phyloP scores from a whole-genome alignment of 92 coral and sea anemone species.

The Heteractis magnifica region DNA sequence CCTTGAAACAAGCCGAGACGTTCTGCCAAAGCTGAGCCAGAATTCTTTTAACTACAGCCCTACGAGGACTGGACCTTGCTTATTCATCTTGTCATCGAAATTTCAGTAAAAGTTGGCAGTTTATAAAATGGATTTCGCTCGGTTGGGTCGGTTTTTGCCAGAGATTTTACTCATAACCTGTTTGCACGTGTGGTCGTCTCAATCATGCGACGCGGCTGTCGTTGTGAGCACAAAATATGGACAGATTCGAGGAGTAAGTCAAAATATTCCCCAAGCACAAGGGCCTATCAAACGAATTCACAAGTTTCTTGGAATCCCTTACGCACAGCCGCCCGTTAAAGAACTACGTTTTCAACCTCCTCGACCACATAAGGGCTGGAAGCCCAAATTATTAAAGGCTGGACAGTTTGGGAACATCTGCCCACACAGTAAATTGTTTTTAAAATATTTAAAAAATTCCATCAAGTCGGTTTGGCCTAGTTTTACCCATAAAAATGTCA shows the following conservation, averaged over 20 bases:
- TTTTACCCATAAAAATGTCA: slow-evolving; percentile 37
- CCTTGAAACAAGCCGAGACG: neutral
- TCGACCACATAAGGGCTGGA: slow-evolving; percentile 51
- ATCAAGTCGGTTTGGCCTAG: slow-evolving; percentile 61
- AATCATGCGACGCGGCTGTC: slow-evolving; percentile 16
- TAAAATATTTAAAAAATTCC: slow-evolving; percentile 34
- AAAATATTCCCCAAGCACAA: slow-evolving; percentile 44
- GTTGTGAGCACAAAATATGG: slow-evolving; percentile 46
- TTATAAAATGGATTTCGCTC: slow-evolving; percentile 13
- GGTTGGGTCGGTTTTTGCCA: slow-evolving; percentile 1
- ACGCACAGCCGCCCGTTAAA: slow-evolving; percentile 52
- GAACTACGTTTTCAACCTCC: slow-evolving; percentile 62
- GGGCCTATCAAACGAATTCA: slow-evolving; percentile 42
- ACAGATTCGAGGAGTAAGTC: slow-evolving; percentile 47
- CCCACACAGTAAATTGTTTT: slow-evolving; percentile 35
- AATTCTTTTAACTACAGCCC: neutral
- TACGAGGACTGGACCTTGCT: neutral
- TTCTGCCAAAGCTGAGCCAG: slow-evolving; percentile 14
- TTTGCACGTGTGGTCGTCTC: slow-evolving; percentile 31
- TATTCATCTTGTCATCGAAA: neutral
- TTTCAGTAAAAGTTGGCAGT: neutral
- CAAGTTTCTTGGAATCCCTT: slow-evolving; percentile 69
- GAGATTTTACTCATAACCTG: slow-evolving; percentile 3
- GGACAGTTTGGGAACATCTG: slow-evolving; percentile 56
- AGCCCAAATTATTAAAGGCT: slow-evolving; percentile 43